A percentile compares a stretch with the other conserved stretches of the same genome.
Evolutionary conservation across 2,113 vertebrate genomes (phyloP).

Genomic region (Hippocampus abdominalis): DNA sequence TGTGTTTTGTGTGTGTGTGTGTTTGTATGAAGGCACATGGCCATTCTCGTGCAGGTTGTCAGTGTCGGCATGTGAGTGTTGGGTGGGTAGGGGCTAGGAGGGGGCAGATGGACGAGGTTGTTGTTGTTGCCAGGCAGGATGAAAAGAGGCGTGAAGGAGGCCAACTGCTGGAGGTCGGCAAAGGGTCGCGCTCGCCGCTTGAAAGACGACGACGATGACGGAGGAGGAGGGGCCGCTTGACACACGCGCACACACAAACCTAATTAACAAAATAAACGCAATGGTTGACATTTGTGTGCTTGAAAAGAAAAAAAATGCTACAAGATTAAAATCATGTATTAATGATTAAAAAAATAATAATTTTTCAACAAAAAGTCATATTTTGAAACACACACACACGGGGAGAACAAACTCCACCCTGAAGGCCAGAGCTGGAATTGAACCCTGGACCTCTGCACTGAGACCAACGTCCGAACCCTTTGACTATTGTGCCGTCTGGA

Average conservation of each 20-base stretch:
- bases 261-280: constrained; percentile 55
- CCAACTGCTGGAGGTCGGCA: constrained; percentile 68
- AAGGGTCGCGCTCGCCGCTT: constrained; percentile 59
- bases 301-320: background rate
- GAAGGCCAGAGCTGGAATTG: no score
- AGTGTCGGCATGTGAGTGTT: background rate
- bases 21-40: background rate
- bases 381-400: no score
- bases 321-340: background rate
- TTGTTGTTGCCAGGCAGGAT: constrained; percentile 53
- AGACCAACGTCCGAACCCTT: no score
- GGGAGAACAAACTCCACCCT: no score
- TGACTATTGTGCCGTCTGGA: no score
- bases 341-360: no score
- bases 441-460: no score
- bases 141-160: constrained; percentile 61
- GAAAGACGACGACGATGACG: constrained; percentile 27
- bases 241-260: constrained; percentile 29
- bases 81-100: constrained; percentile 8
- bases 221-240: constrained; percentile 21
- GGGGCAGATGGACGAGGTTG: constrained; percentile 54
- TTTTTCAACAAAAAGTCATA: no score
- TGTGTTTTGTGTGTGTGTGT: background rate
- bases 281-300: constrained; percentile 21
- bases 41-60: background rate